Conservation (phyloP, 2,797 vertebrate genomes). For the Macrochelys suwanniensis region DNA sequence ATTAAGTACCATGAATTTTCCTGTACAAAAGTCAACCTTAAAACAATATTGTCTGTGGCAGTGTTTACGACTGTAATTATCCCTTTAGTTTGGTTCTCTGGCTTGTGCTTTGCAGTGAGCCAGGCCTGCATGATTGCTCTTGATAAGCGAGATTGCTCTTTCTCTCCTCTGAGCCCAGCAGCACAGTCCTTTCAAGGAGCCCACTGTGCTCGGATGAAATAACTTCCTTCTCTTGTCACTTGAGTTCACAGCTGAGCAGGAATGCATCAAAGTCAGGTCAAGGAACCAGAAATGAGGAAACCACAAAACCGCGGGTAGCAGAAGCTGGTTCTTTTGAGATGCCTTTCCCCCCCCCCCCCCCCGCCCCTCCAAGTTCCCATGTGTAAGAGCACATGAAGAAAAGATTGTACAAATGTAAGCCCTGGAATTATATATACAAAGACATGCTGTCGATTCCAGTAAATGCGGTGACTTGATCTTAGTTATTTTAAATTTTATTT, state of each 20-base stretch:
- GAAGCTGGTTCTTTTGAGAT: slow-evolving; percentile 33
- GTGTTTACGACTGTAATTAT: slow-evolving; percentile 23
- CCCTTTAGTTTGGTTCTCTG: slow-evolving; percentile 37
- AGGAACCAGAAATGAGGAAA: slow-evolving; percentile 59
- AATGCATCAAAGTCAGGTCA: slow-evolving; percentile 69
- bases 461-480: background rate
- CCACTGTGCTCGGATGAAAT: slow-evolving; percentile 38
- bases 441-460: background rate
- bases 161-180: slow-evolving; percentile 30
- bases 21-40: background rate
- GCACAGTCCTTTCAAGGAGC: slow-evolving; percentile 17
- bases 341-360: accelerated
- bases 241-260: slow-evolving; percentile 26
- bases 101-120: slow-evolving; percentile 32
- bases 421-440: background rate
- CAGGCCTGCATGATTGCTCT: background rate
- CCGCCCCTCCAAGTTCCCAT: background rate
- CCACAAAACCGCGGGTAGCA: slow-evolving; percentile 13
- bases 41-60: background rate
- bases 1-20: slow-evolving; percentile 11
- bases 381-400: background rate
- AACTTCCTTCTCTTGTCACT: slow-evolving; percentile 56
- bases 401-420: background rate
- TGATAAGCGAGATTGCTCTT: slow-evolving; percentile 46
- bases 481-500: background rate